Base-by-base conservation (phyloP, 2,113 vertebrate species). In the Sterrhoptilus dennistouni region DNA sequence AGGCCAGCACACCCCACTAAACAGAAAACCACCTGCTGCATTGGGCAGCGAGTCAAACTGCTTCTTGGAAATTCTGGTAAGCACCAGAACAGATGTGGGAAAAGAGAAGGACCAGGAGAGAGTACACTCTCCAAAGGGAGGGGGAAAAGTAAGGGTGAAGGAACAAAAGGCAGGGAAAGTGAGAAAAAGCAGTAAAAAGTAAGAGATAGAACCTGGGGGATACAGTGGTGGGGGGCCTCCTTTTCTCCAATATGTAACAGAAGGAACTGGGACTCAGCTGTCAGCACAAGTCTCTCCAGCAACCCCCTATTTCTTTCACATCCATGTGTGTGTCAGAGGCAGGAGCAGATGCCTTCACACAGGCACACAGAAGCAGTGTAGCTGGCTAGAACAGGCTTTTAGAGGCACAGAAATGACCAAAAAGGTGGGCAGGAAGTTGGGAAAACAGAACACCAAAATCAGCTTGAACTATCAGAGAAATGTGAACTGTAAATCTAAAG, bases 341-440 rank as follows among this genome's bases (percentile, higher is more conserved):
- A 38, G 19, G 14, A 40, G 9, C 2, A 40, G 50, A 33, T 59
- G 19, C 54, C 45, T 7, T 40, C 36, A 29, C 42, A 8, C 4
- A 18, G 42, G 11, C 3, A 1, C 1, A 6, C 17, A 16, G 38
- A 16, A 35, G 28, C 52, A 40, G 35, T 0, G 2, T 0, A 36
- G 54, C 89, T 53, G 70, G 18, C 47, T n/a, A 33, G 31, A 65
- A 25, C 2, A 1, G 42, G 13, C 42, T 42, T 53, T 33, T 2
- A 63, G 22, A n/a, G 11, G 15, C 29, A 50, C 23, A 49, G 47
- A 49, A 49, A 49, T 49, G 23, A 49, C 15, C 21, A 59, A 40
- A 59, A 42, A 35, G 13, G 15, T 23, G 42, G 36, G 17, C 42
- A 24, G 13, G 18, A 14, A 9, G 11, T 4, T 68, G 44, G 22